Conservation (phyloP, 2,113 vertebrate genomes). For the Atrichornis clamosus region DNA sequence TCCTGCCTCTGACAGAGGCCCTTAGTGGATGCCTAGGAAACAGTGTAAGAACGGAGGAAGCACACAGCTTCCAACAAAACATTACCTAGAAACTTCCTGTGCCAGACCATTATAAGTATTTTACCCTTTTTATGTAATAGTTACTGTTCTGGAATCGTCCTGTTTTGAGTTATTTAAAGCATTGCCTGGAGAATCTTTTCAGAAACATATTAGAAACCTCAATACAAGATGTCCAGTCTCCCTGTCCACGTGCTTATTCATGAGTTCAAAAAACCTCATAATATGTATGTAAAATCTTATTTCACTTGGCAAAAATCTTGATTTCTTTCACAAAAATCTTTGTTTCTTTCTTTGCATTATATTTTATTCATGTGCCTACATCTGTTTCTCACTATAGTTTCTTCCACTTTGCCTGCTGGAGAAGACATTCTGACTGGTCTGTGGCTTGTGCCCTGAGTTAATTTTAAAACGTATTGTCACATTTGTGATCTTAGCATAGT, state of each 20-base stretch:
- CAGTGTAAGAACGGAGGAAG: background rate
- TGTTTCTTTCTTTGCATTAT: background rate
- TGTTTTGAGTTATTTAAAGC: background rate
- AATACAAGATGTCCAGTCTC: background rate
- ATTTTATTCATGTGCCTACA: background rate
- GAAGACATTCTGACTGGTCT: background rate
- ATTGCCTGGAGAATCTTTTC: background rate
- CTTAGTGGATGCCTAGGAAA: constrained; percentile 15
- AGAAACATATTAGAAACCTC: background rate
- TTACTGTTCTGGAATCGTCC: background rate
- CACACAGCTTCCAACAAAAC: constrained; percentile 17
- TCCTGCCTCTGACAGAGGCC: background rate
- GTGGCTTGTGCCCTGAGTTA: background rate
- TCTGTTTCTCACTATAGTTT: background rate
- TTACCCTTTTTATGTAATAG: background rate
- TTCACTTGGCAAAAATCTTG: background rate
- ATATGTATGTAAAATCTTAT: background rate
- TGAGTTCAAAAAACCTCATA: background rate
- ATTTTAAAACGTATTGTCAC: background rate
- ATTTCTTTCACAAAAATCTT: background rate
- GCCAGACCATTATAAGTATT: background rate
- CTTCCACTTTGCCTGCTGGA: background rate
- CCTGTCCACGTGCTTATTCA: background rate
- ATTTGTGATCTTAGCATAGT: background rate
- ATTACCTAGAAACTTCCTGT: constrained; percentile 41